Evolutionary conservation across 2,113 vertebrate genomes (phyloP), one percentile per base, ranked within the genome.

Genomic region (Rhabdornis inornatus): DNA sequence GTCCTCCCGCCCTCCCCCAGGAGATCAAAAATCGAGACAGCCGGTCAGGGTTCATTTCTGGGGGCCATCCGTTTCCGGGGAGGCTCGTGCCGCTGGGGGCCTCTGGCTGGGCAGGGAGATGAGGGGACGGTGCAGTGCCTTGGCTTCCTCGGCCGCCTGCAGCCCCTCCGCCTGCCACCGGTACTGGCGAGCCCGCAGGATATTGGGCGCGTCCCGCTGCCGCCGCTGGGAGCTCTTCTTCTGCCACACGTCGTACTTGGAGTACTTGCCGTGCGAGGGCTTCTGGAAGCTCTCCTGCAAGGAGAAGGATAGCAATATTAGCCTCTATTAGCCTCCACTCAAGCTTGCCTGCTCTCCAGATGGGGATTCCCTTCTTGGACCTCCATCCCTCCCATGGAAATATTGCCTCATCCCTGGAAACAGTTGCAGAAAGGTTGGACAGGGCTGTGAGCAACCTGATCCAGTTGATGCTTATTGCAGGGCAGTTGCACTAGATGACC

Each of bases 231-330:
- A 98, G 57, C 98, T 98, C 94, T 98, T 99, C 97, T 97, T 98
- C 96, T 99, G 98, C 99, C 99, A 99, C 97, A 98, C 92, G 6
- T 98, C 98, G 33, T 98, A 98, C 98, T 98, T 99, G 98, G 98
- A 98, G 97, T 98, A 98, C 98, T 98, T 99, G 89, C 96, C 74
- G 17, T 98, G 98, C 47, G 98, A 97, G 78, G 98, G 98, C 95
- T 99, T 99, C 97, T 98, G 98, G 78, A 98, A 98, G 95, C 96
- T 97, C 94, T 99, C 99, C 99, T 99, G 96, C 68, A 95, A 95
- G 87, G 82, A 76, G 65, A 65, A 5, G 44, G 45, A 27, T 10
- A 64, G 56, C 13, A 65, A 8, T 3, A 2, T 92, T 60, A 96
- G 69, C 31, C 31, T 59, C 7, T 3, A 2, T 92, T 63, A 96